These are phyloP conservation scores for Drosophila melanosoma DNA, from an alignment of 2,888 invertebrate species.

Conservation along the genomic window DNA sequence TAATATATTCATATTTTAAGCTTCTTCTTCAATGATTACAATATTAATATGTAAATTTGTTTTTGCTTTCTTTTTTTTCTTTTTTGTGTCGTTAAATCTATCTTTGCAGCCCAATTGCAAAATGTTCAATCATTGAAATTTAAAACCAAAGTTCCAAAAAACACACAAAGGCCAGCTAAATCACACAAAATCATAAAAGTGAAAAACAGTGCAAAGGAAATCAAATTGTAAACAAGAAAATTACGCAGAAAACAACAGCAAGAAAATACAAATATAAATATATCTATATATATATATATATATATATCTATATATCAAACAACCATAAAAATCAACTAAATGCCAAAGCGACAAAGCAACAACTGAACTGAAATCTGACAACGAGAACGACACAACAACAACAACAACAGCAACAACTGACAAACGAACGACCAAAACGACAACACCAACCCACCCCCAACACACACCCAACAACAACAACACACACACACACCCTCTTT, in stretches of 20 bases:
- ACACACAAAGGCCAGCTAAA: constrained; percentile 30
- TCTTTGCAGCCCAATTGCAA: constrained; percentile 57
- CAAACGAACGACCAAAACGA: constrained; percentile 32
- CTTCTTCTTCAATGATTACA: not conserved
- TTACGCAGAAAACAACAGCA: constrained; percentile 14
- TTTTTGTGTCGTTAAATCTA: constrained; percentile 7
- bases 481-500: constrained; percentile 17
- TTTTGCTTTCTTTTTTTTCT: constrained; percentile 7
- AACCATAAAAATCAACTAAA: constrained; percentile 58
- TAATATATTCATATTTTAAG: not conserved
- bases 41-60: constrained; percentile 19
- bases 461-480: constrained; percentile 23
- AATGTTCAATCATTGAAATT: constrained; percentile 64
- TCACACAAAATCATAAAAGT: constrained; percentile 40
- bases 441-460: constrained; percentile 10
- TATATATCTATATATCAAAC: constrained; percentile 16
- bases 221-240: constrained; percentile 58
- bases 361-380: constrained; percentile 51
- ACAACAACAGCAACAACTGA: constrained; percentile 27
- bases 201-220: constrained; percentile 52
- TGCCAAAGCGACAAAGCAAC: constrained; percentile 64
- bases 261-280: not conserved
- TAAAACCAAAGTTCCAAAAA: constrained; percentile 53
- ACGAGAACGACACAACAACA: constrained; percentile 33
- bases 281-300: not conserved